phyloP scores from a whole-genome alignment of 2,888 invertebrate species.

The Junonia oenone region DNA sequence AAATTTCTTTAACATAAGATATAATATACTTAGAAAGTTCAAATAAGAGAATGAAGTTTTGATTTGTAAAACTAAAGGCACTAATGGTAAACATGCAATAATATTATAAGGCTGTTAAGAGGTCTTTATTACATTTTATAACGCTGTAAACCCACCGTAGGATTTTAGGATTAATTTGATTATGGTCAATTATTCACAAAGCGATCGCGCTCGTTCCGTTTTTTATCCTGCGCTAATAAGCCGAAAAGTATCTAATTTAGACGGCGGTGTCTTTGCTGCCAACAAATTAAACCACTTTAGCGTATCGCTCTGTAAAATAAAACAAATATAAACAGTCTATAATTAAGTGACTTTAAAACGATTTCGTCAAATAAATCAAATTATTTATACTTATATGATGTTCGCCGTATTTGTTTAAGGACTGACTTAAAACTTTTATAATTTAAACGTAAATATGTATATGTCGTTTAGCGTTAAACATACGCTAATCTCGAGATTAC shows the following conservation, averaged over 20 bases:
- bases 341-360: conserved; percentile 71
- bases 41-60: no score
- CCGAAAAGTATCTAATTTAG: conserved; percentile 75
- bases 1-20: no score
- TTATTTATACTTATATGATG: conserved; percentile 20
- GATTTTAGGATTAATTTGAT: conserved; percentile 79
- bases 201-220: conserved; percentile 65
- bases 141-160: conserved; percentile 77
- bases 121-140: conserved; percentile 76
- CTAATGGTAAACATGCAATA: conserved; percentile 48
- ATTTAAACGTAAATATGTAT: neutral
- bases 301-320: conserved; percentile 70
- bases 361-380: conserved; percentile 44
- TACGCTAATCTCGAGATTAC: conserved; percentile 49
- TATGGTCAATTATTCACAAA: conserved; percentile 79
- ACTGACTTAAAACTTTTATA: conserved; percentile 12
- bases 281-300: conserved; percentile 78
- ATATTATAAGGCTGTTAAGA: conserved; percentile 65
- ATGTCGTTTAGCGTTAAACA: conserved; percentile 37
- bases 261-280: conserved; percentile 74
- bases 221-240: conserved; percentile 74
- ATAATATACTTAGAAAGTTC: no score
- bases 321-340: conserved; percentile 76
- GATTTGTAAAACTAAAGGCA: conserved; percentile 26
- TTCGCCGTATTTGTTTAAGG: conserved; percentile 14